A percentile compares a stretch with the other conserved stretches of the same genome.
These are phyloP conservation scores for Mesitornis unicolor DNA, from an alignment of 2,113 vertebrate species.

Conservation along the genomic window DNA sequence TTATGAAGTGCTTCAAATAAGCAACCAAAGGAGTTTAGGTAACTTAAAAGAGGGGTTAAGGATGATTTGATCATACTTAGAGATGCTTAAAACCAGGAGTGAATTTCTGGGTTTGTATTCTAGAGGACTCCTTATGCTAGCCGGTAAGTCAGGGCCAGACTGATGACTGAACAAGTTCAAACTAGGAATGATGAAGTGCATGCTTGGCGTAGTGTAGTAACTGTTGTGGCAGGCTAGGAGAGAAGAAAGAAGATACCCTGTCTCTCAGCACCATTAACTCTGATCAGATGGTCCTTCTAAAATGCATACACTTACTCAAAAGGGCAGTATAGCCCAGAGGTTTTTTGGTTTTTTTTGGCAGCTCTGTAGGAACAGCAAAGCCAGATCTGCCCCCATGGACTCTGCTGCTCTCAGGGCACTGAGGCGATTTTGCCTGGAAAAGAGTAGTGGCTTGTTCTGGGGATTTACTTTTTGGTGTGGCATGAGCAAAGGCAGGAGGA, in stretches of 20 bases:
- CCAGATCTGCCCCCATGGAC: neutral
- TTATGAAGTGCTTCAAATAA: neutral
- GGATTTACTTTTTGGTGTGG: neutral
- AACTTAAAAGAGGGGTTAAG: neutral
- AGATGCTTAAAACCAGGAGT: neutral
- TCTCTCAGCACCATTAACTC: neutral
- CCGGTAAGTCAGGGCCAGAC: neutral
- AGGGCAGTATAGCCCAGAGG: neutral
- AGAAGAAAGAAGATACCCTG: neutral
- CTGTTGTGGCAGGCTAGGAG: neutral
- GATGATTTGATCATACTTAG: neutral
- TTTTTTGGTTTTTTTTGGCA: accelerated
- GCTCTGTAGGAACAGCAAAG: neutral
- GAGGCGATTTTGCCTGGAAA: neutral
- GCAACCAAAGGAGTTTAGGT: neutral
- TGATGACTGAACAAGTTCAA: neutral
- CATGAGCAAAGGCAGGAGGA: neutral
- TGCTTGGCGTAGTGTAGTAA: too few relatives aligned
- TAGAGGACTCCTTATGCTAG: neutral
- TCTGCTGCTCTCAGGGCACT: neutral
- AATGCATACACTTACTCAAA: accelerated
- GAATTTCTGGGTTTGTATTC: neutral
- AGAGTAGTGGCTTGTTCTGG: neutral
- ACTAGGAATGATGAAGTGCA: neutral
- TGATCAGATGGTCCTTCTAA: neutral